These are phyloP conservation scores for Gila orcuttii DNA, from an alignment of 2,113 vertebrate species.

Conservation along the genomic window DNA sequence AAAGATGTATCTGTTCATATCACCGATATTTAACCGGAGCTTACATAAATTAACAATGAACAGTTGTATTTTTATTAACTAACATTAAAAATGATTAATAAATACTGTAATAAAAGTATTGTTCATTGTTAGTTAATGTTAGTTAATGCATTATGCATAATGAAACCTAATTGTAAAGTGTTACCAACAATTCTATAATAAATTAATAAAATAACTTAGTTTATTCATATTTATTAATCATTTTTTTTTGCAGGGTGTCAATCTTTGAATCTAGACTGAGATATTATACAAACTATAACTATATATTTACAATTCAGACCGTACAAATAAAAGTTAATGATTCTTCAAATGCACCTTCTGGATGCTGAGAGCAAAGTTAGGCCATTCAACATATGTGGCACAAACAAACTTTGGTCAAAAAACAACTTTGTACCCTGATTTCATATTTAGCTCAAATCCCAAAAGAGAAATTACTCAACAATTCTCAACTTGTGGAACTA, in stretches of 20 bases:
- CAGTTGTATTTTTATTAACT: no score
- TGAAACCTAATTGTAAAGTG: no score
- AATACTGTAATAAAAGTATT: no score
- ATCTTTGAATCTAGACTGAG: neutral
- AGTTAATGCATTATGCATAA: no score
- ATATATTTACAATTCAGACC: neutral
- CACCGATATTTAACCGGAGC: no score
- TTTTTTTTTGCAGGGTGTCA: neutral
- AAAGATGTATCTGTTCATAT: no score
- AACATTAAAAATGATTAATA: no score
- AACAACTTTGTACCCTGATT: neutral
- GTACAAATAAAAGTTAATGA: neutral
- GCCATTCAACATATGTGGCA: neutral
- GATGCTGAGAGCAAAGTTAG: neutral
- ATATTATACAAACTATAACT: neutral
- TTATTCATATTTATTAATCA: neutral
- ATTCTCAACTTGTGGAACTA: slow-evolving; percentile 24
- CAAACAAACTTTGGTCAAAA: neutral
- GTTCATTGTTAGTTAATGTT: no score
- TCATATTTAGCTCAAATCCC: slow-evolving; percentile 1
- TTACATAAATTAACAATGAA: no score
- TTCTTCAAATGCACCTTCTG: neutral
- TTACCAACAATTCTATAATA: neutral
- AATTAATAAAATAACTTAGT: neutral
- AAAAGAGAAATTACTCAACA: slow-evolving; percentile 33